Evolutionary conservation across 2,797 vertebrate genomes (phyloP).

Genomic region (Momotus momota): DNA sequence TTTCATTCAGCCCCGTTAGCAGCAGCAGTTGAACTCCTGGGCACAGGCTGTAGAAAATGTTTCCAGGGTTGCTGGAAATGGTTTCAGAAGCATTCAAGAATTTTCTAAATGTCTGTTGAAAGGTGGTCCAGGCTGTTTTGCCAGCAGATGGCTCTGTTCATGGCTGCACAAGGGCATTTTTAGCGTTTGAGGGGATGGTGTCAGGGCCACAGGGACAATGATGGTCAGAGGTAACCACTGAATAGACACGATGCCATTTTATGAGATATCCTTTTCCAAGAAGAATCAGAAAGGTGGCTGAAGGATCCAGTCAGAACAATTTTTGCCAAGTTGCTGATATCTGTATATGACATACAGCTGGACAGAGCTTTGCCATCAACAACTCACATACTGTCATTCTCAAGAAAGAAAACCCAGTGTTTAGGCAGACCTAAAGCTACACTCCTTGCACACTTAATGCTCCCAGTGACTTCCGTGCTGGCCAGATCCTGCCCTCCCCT

Average conservation of each 20-base stretch:
- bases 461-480: background rate
- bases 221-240: background rate
- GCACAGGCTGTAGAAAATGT: background rate
- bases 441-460: background rate
- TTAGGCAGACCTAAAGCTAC: background rate
- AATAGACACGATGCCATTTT: background rate
- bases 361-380: background rate
- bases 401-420: background rate
- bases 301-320: background rate
- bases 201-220: background rate
- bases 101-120: background rate
- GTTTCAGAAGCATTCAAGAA: background rate
- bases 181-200: background rate
- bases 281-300: background rate
- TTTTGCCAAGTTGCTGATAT: background rate
- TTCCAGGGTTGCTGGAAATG: background rate
- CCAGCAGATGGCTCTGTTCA: background rate
- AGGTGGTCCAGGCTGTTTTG: background rate
- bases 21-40: background rate
- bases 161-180: background rate
- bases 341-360: background rate
- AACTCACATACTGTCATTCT: background rate
- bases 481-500: background rate
- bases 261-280: background rate
- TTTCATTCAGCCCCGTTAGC: background rate